Evolutionary conservation across 2,888 invertebrate species (phyloP), one percentile per base, ranked within the genome.

Genomic region (Heliconius ismenius): DNA sequence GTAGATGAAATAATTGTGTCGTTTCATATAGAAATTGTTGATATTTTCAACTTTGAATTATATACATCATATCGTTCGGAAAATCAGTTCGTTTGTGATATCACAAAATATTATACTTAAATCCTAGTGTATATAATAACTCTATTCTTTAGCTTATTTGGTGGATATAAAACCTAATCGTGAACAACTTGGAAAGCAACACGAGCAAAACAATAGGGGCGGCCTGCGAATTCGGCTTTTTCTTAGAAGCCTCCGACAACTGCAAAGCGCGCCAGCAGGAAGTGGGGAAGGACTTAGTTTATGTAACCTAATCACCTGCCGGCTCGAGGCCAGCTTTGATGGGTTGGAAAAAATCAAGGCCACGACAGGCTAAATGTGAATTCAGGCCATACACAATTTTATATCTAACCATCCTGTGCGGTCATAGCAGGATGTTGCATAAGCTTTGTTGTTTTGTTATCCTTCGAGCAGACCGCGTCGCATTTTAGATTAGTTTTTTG

Each of bases 271-370:
- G 90, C 89, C 88, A 91, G 90, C 92, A 93, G 94, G 93, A 93
- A 94, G 92, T 92, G 87, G 92, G 92, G 92, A 89, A 89, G 91
- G 90, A 86, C 90, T 90, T 89, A 92, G 92, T 92, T 93, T 93
- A 93, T 93, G 93, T 93, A 94, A 94, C 92, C 91, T 92, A 94
- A 94, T 94, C 94, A 94, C 93, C 94, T 94, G 93, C 92, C 89
- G 82, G 87, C 86, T 89, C 90, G 90, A 91, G 92, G 92, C 90
- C 91, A 91, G 86, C 79, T 84, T 84, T 85, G 85, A 83, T 85
- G 85, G 83, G 88, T 89, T 86, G 89, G 88, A 92, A 93, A 91
- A 92, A 92, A 92, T 89, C 92, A 93, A 93, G 93, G 93, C 88
- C 89, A 92, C 84, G 82, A 81, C 88, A 88, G 86, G 86, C 91